phyloP scores from a whole-genome alignment of 2,797 vertebrate species.

The Aplochiton taeniatus region DNA sequence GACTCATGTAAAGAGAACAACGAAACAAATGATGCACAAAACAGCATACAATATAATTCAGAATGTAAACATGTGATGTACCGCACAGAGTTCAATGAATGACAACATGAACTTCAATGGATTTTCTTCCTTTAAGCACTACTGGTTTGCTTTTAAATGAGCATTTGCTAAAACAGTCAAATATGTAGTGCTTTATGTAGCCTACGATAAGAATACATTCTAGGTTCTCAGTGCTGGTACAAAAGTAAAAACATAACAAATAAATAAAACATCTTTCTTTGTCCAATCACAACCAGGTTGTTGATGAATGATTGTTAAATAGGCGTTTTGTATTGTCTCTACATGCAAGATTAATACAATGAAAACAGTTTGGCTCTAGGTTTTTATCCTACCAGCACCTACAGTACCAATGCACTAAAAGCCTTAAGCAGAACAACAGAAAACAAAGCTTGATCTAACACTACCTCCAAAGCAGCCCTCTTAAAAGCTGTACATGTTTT shows the following conservation, averaged over 20 bases:
- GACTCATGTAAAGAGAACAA: constrained; percentile 46
- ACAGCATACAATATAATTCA: constrained; percentile 48
- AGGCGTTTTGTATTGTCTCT: constrained; percentile 72
- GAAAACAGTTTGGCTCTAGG: constrained; percentile 63
- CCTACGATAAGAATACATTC: constrained; percentile 83
- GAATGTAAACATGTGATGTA: constrained; percentile 76
- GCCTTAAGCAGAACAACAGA: constrained; percentile 68
- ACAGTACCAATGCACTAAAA: constrained; percentile 71
- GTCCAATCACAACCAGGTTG: constrained; percentile 74
- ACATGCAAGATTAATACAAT: constrained; percentile 79
- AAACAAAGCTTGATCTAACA: constrained; percentile 63
- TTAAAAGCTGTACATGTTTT: constrained; percentile 73
- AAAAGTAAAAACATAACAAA: constrained; percentile 79
- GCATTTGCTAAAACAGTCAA: constrained; percentile 81
- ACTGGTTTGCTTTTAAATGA: constrained; percentile 79
- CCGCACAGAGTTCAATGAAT: constrained; percentile 73
- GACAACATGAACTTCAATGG: constrained; percentile 61
- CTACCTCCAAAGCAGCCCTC: constrained; percentile 81
- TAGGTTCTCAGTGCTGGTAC: constrained; percentile 84
- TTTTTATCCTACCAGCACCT: constrained; percentile 72
- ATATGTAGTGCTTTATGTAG: constrained; percentile 83
- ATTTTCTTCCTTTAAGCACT: constrained; percentile 74
- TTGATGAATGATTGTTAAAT: constrained; percentile 76
- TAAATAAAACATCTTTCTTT: constrained; percentile 76
- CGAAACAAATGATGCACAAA: constrained; percentile 62